A percentile compares a stretch with the other conserved stretches of the same genome.
Conservation (phyloP, 2,888 invertebrate species). For the Hirtodrosophila duncani region DNA sequence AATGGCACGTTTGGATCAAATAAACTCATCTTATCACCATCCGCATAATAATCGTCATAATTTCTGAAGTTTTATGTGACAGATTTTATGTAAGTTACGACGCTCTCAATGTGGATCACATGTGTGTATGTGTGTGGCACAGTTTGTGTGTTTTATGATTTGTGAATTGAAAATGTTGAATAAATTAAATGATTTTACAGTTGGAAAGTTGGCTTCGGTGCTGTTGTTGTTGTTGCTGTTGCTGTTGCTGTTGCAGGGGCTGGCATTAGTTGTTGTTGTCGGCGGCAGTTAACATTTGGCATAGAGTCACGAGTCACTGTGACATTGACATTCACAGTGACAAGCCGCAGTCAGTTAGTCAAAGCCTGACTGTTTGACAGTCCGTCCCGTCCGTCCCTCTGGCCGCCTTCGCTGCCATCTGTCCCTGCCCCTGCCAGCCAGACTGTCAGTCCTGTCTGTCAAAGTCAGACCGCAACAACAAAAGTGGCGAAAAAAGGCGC, state of each 20-base stretch:
- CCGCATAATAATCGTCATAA: too few species aligned
- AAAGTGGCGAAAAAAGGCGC: constrained; percentile 21
- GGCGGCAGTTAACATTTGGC: constrained; percentile 18
- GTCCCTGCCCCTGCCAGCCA: constrained; percentile 2
- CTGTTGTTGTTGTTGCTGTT: not conserved
- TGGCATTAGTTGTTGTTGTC: constrained; percentile 13
- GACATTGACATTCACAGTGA: constrained; percentile 37
- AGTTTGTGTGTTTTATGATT: too few species aligned
- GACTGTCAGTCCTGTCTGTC: constrained; percentile 1
- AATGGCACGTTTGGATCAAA: too few species aligned
- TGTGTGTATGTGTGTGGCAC: too few species aligned
- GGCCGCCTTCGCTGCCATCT: constrained; percentile 17
- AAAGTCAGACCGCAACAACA: not conserved
- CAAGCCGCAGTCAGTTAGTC: constrained; percentile 12
- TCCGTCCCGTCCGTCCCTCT: constrained; percentile 12
- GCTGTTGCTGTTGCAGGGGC: constrained; percentile 12
- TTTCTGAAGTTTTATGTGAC: too few species aligned
- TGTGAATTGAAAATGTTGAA: too few species aligned
- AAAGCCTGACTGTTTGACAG: constrained; percentile 12
- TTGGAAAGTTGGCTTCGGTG: too few species aligned
- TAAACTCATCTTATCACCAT: too few species aligned
- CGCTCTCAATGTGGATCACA: too few species aligned
- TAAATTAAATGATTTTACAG: too few species aligned
- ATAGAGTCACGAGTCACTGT: constrained; percentile 21
- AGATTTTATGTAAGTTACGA: too few species aligned